These are phyloP conservation scores for Drosophila niveifrons DNA, from an alignment of 2,888 invertebrate species.

Conservation along the genomic window DNA sequence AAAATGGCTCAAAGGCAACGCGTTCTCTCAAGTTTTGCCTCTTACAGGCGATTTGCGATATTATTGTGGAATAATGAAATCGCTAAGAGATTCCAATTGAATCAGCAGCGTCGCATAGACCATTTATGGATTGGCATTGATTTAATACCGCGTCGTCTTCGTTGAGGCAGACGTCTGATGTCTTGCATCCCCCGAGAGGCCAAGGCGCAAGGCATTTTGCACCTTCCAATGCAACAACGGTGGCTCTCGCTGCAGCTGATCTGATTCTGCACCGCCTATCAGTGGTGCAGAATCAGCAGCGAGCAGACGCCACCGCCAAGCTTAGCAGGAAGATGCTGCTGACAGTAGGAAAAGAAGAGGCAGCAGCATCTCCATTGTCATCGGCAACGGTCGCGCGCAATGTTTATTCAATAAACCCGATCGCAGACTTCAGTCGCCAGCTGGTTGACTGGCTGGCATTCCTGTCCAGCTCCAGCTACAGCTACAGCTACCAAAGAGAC, in stretches of 20 bases:
- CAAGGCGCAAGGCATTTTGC: constrained; percentile 83
- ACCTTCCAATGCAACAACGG: constrained; percentile 64
- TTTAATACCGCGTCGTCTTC: constrained; percentile 72
- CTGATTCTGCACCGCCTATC: constrained; percentile 80
- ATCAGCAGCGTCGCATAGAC: constrained; percentile 67
- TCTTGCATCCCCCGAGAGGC: constrained; percentile 79
- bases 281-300: constrained; percentile 58
- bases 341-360: neutral
- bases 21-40: constrained; percentile 1
- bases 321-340: neutral
- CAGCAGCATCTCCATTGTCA: neutral
- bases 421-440: constrained; percentile 63
- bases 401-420: constrained; percentile 85
- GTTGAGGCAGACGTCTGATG: constrained; percentile 34
- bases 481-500: constrained; percentile 27
- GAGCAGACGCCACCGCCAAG: constrained; percentile 65
- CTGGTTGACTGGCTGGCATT: constrained; percentile 44
- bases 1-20: constrained; percentile 33
- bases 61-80: constrained; percentile 77
- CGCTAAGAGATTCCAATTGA: constrained; percentile 76
- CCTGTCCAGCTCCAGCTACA: constrained; percentile 27
- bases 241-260: constrained; percentile 69
- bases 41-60: constrained; percentile 59
- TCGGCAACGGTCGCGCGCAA: constrained; percentile 43
- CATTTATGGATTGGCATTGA: constrained; percentile 82